Conservation (phyloP, 2,797 vertebrate species). For the Sphenodon punctatus region DNA sequence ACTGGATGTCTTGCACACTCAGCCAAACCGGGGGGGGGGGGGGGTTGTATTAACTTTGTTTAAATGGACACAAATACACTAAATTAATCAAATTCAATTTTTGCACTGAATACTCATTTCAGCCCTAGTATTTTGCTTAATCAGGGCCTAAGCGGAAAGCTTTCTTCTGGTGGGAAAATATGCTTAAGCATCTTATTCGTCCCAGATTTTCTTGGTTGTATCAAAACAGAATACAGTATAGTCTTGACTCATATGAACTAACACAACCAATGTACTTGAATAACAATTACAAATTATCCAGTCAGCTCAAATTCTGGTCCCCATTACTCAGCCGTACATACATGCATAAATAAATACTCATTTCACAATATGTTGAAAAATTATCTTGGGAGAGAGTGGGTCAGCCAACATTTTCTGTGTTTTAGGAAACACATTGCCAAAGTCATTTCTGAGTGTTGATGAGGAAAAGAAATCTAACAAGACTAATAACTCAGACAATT, state of each 20-base stretch:
- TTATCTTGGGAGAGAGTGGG: background rate
- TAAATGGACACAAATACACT: too few species aligned
- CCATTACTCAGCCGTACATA: background rate
- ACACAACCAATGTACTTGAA: background rate
- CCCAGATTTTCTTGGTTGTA: background rate
- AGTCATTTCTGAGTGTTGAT: fast-evolving
- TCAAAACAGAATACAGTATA: slow-evolving; percentile 6
- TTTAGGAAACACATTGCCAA: background rate
- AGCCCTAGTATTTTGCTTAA: fast-evolving
- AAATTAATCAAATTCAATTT: too few species aligned
- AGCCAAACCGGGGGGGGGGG: too few species aligned
- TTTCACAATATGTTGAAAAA: background rate
- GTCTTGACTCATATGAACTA: background rate
- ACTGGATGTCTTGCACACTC: background rate
- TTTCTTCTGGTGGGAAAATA: background rate
- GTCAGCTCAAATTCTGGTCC: background rate
- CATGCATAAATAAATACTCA: too few species aligned
- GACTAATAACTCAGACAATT: too few species aligned
- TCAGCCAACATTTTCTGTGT: too few species aligned
- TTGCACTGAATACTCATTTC: background rate
- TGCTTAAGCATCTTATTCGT: background rate
- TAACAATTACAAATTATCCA: slow-evolving; percentile 17
- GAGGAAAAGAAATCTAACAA: background rate
- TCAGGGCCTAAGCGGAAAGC: fast-evolving
- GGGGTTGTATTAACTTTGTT: too few species aligned